Conservation (phyloP, 2,113 vertebrate species). For the Cynoglossus semilaevis region DNA sequence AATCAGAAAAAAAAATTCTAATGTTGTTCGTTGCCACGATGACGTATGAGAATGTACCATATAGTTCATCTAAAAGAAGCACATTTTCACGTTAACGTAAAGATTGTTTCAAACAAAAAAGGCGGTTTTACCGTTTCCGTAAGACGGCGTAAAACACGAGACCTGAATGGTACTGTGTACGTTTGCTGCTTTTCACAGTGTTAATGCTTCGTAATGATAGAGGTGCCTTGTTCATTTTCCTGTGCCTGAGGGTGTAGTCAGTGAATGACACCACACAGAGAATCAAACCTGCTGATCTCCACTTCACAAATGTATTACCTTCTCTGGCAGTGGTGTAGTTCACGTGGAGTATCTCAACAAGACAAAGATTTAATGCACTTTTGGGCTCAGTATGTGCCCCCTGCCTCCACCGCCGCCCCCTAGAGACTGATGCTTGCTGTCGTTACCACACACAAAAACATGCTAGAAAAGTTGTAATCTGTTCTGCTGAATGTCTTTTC, state of each 20-base stretch:
- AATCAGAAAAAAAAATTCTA: slow-evolving; percentile 39
- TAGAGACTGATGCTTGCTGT: slow-evolving; percentile 33
- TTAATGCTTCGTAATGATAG: slow-evolving; percentile 76
- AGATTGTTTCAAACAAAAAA: slow-evolving; percentile 64
- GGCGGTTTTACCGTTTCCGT: slow-evolving; percentile 55
- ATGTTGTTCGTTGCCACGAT: slow-evolving; percentile 46
- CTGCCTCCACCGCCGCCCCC: not conserved
- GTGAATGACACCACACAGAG: slow-evolving; percentile 50
- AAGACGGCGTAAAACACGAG: slow-evolving; percentile 47
- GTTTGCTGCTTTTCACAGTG: slow-evolving; percentile 72
- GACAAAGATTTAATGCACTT: slow-evolving; percentile 71
- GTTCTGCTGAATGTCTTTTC: slow-evolving; percentile 34
- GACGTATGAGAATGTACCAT: slow-evolving; percentile 63
- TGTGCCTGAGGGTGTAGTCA: slow-evolving; percentile 76
- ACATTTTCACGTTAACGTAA: slow-evolving; percentile 69
- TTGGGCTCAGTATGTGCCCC: slow-evolving; percentile 59
- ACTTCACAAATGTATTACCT: slow-evolving; percentile 54
- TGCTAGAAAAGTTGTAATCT: slow-evolving; percentile 40
- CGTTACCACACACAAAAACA: slow-evolving; percentile 33
- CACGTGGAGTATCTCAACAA: slow-evolving; percentile 52
- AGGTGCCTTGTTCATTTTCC: slow-evolving; percentile 82
- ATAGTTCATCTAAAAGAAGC: slow-evolving; percentile 64
- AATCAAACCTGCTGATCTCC: slow-evolving; percentile 58
- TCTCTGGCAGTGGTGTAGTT: slow-evolving; percentile 42
- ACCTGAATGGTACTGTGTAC: slow-evolving; percentile 70